Base-by-base conservation (phyloP, 2,888 invertebrate genomes). In the Noctua janthina region DNA sequence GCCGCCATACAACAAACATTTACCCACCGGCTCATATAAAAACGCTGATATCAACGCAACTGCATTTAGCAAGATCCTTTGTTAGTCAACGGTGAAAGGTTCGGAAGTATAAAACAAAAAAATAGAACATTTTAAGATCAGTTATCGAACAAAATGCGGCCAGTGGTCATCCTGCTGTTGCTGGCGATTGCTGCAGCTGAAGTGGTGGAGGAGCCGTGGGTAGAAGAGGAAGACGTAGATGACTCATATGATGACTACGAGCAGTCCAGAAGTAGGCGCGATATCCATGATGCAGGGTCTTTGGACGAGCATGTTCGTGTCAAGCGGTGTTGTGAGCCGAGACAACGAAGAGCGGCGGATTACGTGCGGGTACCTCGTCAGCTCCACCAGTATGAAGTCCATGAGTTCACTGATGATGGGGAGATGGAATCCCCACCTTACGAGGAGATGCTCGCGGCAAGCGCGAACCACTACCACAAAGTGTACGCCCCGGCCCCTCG, bases 401-500 rank as follows among this genome's bases (percentile, higher is more conserved):
- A 96, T 81, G 96, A 97, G 90, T 87, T 92, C 51, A 93, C 92
- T 0, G 96, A 95, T 54, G 96, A 89, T 6, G 79, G 88, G 13
- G 82, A 91, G 83, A 83, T 92, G 82, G 81, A 93, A 0, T 93
- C 94, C 4, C 94, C 94, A 1, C 95, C 96, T 0, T 96, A 95
- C 88, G 96, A 96, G 81, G 95, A 96, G 88, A 96, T 96, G 96
- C 85, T 96, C 73, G 96, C 96, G 0, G 96, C 96, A 0, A 96
- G 96, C 82, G 96, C 96, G 0, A 95, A 96, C 79, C 97, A 97
- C 84, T 96, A 96, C 83, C 96, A 96, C 84, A 92, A 92, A 75
- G 93, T 94, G 71, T 94, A 95, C 88, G 94, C 92, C 0, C 91
- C 94, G 3, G 39, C 94, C 90, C 72, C 93, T 74, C 90, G 93